phyloP scores from a whole-genome alignment of 2,113 vertebrate species.

The Cinclus mexicanus region DNA sequence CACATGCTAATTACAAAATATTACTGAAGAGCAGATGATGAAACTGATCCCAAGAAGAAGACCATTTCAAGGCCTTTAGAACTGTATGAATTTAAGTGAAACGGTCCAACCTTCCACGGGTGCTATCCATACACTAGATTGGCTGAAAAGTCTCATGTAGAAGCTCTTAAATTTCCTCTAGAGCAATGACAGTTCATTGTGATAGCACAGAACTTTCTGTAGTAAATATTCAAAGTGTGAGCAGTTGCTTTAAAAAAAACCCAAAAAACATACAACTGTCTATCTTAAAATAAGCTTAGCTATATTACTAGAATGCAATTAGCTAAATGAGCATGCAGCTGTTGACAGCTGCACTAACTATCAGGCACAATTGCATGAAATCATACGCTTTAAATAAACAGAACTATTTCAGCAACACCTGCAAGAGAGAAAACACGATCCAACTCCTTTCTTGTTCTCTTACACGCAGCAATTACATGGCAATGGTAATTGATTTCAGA shows the following conservation, averaged over 20 bases:
- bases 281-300: conserved; percentile 62
- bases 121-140: not conserved
- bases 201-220: not conserved
- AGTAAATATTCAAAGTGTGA: not conserved
- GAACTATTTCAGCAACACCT: conserved; percentile 49
- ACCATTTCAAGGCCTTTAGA: not conserved
- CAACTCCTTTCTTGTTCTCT: conserved; percentile 17
- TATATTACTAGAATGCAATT: conserved; percentile 46
- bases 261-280: not conserved
- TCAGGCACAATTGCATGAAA: conserved; percentile 55
- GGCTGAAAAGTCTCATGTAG: not conserved
- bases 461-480: conserved; percentile 46
- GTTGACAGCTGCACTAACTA: conserved; percentile 55
- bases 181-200: not conserved
- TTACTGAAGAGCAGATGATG: not conserved
- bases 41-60: not conserved
- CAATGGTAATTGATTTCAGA: conserved; percentile 46
- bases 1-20: not conserved
- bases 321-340: conserved; percentile 62
- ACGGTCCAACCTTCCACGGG: not conserved
- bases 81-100: not conserved
- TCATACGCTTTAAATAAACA: conserved; percentile 28
- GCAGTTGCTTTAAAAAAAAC: not conserved
- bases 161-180: not conserved
- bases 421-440: conserved; percentile 36